A percentile compares a stretch with the other conserved stretches of the same genome.
Conservation (phyloP, 2,888 invertebrate species). For the Nemotelus pantherinus region DNA sequence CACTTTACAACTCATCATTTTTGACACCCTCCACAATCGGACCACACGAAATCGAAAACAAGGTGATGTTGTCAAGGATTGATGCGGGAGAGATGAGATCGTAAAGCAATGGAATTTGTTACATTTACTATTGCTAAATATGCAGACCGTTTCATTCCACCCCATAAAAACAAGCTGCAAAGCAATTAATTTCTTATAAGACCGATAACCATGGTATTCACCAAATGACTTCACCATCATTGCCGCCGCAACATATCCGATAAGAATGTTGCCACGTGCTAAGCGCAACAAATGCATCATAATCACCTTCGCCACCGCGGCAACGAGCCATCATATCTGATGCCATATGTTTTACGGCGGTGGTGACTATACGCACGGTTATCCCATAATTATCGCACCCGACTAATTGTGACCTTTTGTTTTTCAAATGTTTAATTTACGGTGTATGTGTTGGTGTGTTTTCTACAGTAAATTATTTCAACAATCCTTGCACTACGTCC, state of each 20-base stretch:
- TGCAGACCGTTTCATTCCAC: too few relatives aligned
- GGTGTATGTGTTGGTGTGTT: slow-evolving; percentile 3
- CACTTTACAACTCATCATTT: slow-evolving; percentile 43
- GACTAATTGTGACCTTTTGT: slow-evolving; percentile 37
- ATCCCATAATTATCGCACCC: slow-evolving; percentile 37
- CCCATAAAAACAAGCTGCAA: too few relatives aligned
- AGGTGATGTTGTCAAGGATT: neutral
- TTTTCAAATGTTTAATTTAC: slow-evolving; percentile 23
- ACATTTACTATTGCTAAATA: too few relatives aligned
- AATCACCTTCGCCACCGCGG: neutral
- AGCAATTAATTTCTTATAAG: too few relatives aligned
- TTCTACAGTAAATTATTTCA: neutral
- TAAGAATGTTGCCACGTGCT: slow-evolving; percentile 33
- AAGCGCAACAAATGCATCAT: neutral
- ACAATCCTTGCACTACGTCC: neutral
- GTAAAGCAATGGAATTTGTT: too few relatives aligned
- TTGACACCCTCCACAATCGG: slow-evolving; percentile 21
- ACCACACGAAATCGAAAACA: neutral
- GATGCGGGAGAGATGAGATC: too few relatives aligned
- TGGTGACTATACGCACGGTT: slow-evolving; percentile 1
- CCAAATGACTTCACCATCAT: too few relatives aligned
- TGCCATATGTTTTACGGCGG: slow-evolving; percentile 5
- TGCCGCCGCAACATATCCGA: slow-evolving; percentile 21
- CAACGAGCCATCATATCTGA: neutral
- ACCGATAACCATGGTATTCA: too few relatives aligned